Conservation (phyloP, 1,140 invertebrate species). For the Druon quercuslanigerum region DNA sequence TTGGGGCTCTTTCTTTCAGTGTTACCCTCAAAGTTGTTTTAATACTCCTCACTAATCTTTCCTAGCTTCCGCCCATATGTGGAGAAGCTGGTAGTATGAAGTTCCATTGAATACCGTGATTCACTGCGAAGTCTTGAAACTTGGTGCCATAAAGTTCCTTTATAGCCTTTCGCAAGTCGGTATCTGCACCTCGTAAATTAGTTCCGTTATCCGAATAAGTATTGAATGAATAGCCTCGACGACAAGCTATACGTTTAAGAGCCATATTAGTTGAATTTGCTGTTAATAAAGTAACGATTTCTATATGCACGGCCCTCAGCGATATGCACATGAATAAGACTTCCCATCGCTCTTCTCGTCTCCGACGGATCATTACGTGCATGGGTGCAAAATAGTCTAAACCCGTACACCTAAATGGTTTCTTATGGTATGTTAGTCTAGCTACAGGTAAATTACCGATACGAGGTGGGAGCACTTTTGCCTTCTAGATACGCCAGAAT, state of each 20-base stretch:
- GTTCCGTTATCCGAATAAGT: background rate
- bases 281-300: conserved; percentile 51
- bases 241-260: background rate
- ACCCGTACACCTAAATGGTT: conserved; percentile 55
- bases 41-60: conserved; percentile 29
- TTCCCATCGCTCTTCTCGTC: conserved; percentile 61
- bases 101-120: conserved; percentile 15
- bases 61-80: conserved; percentile 42
- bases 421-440: conserved; percentile 34
- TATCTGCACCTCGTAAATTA: background rate
- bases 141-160: background rate
- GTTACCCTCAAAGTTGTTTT: conserved; percentile 14
- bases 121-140: background rate
- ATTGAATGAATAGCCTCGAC: background rate
- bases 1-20: conserved; percentile 16
- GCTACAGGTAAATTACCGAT: conserved; percentile 32
- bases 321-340: conserved; percentile 67
- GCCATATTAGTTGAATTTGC: conserved; percentile 40
- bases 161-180: background rate
- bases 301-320: conserved; percentile 71
- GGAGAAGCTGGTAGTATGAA: conserved; percentile 34
- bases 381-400: conserved; percentile 64
- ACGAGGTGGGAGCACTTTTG: background rate
- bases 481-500: background rate
- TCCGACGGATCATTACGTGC: conserved; percentile 50